Percentiles rank a stretch among this genome's conserved stretches.
Conservation (phyloP, 2,888 invertebrate genomes). For the Leptinotarsa tumamoca region DNA sequence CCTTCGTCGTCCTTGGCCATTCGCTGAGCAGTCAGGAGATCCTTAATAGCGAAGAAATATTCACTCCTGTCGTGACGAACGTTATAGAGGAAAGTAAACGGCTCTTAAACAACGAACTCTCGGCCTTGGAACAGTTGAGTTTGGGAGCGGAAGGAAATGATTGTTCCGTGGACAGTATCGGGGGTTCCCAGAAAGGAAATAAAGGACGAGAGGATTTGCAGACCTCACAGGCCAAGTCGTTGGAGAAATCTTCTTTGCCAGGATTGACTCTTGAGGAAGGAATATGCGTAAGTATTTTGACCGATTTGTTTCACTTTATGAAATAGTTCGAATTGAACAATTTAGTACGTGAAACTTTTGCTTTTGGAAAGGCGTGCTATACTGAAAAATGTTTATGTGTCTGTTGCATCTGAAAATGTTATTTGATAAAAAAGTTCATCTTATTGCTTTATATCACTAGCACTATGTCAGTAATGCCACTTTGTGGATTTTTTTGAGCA, state of each 20-base stretch:
- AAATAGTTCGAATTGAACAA: too few relatives aligned
- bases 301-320: background rate
- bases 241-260: background rate
- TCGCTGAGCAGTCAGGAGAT: constrained; percentile 36
- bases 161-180: background rate
- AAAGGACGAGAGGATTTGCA: background rate
- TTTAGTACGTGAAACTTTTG: too few relatives aligned
- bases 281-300: background rate
- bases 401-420: too few relatives aligned
- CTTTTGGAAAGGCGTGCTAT: too few relatives aligned
- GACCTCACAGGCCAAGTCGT: background rate
- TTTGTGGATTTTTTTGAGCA: too few relatives aligned
- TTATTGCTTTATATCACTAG: too few relatives aligned
- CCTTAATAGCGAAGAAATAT: constrained; percentile 24
- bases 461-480: too few relatives aligned
- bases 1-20: constrained; percentile 53
- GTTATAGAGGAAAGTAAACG: constrained; percentile 48
- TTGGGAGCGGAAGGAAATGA: background rate
- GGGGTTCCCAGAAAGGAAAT: background rate
- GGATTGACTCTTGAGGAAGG: background rate
- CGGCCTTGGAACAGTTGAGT: constrained; percentile 32
- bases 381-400: too few relatives aligned
- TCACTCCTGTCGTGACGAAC: constrained; percentile 33
- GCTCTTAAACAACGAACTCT: constrained; percentile 47
- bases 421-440: too few relatives aligned